Evolutionary conservation across 2,113 vertebrate genomes (phyloP), one percentile per base, ranked within the genome.

Genomic region (Mus spicilegus): DNA sequence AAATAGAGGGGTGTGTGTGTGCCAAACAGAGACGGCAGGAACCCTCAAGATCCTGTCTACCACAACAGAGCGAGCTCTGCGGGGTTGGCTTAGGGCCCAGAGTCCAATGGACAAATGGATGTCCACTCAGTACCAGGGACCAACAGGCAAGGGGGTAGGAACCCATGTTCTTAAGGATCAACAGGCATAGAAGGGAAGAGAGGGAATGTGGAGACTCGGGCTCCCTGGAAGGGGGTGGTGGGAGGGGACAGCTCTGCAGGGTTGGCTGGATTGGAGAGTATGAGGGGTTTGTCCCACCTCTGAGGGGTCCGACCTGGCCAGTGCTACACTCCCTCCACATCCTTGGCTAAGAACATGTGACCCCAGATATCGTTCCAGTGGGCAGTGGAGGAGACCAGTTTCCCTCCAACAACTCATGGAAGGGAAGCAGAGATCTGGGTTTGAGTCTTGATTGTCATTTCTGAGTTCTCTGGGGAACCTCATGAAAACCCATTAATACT

Each of bases 281-380:
- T n/a, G 51, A 20, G 54, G 51, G 26, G 9, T 28, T 5, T 20
- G 26, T 39, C 46, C 82, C 22, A 42, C 78, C 36, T 84, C 92
- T 9, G 0, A 63, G 75, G 75, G 56, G 12, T 42, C 7, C 28
- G 6, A 42, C 58, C 82, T 46, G 2, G 75, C 70, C 58, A 3
- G 56, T 12, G 85, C 65, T 88, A 70, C 56, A 39, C 70, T 19
- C 72, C 72, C 69, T 7, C 75, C 2, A 0, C 16, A 90, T 51
- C 85, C 63, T 91, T 88, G 88, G 85, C 63, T 11, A 73, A 54
- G 87, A 51, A 86, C 67, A 11, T 1, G 42, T 67, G 93, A 84
- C 93, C 58, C 14, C 8, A 0, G 86, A 61, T 91, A 54, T 89
- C 77, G 0, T n/a, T 90, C 70, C 51, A 19, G 65, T 46, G 70